Conservation (phyloP, 2,888 invertebrate genomes). For the Drosophila fulvimacula region DNA sequence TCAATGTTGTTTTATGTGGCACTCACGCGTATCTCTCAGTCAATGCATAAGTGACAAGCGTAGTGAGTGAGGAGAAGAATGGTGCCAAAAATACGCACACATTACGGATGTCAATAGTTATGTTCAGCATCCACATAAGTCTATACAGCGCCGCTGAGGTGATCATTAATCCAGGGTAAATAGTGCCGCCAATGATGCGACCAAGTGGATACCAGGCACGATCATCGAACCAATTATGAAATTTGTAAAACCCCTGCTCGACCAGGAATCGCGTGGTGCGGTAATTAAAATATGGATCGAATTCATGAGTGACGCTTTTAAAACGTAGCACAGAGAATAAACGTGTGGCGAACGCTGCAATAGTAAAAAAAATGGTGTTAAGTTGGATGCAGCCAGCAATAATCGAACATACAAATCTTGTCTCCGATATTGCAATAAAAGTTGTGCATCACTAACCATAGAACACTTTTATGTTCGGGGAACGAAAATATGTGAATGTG, state of each 20-base stretch:
- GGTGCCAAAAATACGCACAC: slow-evolving; percentile 99
- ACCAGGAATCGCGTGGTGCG: slow-evolving; percentile 99
- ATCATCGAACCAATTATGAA: slow-evolving; percentile 99
- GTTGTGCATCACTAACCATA: too few species aligned
- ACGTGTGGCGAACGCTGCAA: slow-evolving; percentile 94
- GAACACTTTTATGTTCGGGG: too few species aligned
- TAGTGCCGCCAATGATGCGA: slow-evolving; percentile 99
- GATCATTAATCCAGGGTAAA: slow-evolving; percentile 99
- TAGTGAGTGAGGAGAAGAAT: slow-evolving; percentile 98
- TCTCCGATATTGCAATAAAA: slow-evolving; percentile 82
- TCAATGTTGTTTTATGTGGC: slow-evolving; percentile 13
- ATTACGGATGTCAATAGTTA: slow-evolving; percentile 99
- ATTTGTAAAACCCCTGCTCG: slow-evolving; percentile 99
- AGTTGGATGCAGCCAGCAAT: slow-evolving; percentile 88
- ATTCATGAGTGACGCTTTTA: slow-evolving; percentile 99
- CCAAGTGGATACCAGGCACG: slow-evolving; percentile 99
- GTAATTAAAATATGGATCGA: slow-evolving; percentile 99
- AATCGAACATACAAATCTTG: background rate
- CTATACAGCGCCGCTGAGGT: slow-evolving; percentile 97
- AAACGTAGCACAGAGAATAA: slow-evolving; percentile 99
- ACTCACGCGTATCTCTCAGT: slow-evolving; percentile 96
- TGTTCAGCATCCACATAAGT: slow-evolving; percentile 94
- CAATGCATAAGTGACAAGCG: slow-evolving; percentile 97
- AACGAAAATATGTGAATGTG: too few species aligned
- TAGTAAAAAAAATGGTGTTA: slow-evolving; percentile 85